phyloP scores from a whole-genome alignment of 1,140 invertebrate genomes.

The Campodea augens region DNA sequence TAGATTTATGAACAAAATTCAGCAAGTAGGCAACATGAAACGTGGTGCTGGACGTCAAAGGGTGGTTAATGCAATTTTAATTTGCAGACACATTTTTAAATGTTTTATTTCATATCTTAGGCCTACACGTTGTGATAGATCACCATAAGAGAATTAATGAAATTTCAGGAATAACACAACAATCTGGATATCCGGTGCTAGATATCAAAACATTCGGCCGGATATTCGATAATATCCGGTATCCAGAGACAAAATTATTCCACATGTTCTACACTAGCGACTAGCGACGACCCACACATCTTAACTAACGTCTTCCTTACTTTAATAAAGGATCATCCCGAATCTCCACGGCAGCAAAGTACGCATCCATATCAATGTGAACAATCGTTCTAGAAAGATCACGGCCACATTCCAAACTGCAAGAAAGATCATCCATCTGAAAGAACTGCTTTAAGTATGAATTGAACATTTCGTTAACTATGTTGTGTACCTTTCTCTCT shows the following conservation, averaged over 20 bases:
- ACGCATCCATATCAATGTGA: slow-evolving; percentile 47
- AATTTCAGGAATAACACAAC: too few species aligned
- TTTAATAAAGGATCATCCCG: slow-evolving; percentile 33
- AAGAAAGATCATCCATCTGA: slow-evolving; percentile 25
- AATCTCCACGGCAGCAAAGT: slow-evolving; percentile 46
- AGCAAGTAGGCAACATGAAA: too few species aligned
- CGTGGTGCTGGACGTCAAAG: too few species aligned
- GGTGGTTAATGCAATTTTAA: too few species aligned
- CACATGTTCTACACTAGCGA: background rate
- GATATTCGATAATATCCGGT: background rate
- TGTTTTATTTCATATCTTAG: too few species aligned
- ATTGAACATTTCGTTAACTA: background rate
- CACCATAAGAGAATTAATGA: too few species aligned
- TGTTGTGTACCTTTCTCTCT: slow-evolving; percentile 19
- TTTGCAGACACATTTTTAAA: too few species aligned
- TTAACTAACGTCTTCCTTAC: slow-evolving; percentile 10
- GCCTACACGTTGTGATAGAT: too few species aligned
- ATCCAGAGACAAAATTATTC: background rate
- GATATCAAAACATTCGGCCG: too few species aligned
- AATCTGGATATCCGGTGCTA: too few species aligned
- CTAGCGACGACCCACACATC: background rate
- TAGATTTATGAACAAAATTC: too few species aligned
- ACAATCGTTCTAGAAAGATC: slow-evolving; percentile 33
- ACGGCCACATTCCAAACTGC: slow-evolving; percentile 20
- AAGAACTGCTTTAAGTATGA: slow-evolving; percentile 6